Evolutionary conservation across 92 coral and sea anemone genomes (phyloP).

Genomic region (Meandrina meandrites): DNA sequence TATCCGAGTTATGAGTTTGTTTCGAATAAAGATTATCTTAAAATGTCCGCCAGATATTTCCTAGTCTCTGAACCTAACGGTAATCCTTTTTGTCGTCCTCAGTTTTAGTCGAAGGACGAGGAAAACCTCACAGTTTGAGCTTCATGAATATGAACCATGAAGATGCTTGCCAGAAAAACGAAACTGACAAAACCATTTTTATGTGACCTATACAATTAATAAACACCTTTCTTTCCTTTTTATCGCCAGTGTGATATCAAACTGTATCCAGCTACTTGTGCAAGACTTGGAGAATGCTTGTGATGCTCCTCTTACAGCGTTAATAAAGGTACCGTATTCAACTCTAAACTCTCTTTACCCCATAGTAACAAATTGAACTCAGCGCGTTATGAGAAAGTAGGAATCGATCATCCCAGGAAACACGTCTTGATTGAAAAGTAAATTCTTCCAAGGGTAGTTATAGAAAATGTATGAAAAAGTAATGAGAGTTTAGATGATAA

Average conservation of each 20-base stretch:
- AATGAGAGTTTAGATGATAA: no score
- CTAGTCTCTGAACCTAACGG: no score
- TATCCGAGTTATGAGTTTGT: no score
- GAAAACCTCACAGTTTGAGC: no score
- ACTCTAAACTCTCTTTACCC: background rate
- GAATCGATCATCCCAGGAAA: background rate
- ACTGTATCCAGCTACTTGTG: slow-evolving; percentile 93
- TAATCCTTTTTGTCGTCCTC: no score
- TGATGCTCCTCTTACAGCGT: slow-evolving; percentile 95
- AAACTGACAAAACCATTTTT: background rate
- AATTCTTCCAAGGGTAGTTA: background rate
- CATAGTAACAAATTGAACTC: background rate
- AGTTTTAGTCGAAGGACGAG: no score
- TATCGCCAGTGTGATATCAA: slow-evolving; percentile 85
- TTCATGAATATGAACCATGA: no score
- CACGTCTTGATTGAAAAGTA: background rate
- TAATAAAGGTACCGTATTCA: slow-evolving; percentile 75
- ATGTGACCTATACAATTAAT: background rate
- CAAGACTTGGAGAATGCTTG: slow-evolving; percentile 97
- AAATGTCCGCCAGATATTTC: no score
- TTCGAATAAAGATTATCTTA: no score
- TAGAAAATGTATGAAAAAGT: background rate
- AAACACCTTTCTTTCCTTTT: background rate
- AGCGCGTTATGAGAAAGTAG: background rate
- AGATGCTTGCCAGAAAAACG: no score